A percentile compares a stretch with the other conserved stretches of the same genome.
These are phyloP conservation scores for Callyntrura sp. DNA, from an alignment of 2,888 invertebrate species.

Conservation along the genomic window DNA sequence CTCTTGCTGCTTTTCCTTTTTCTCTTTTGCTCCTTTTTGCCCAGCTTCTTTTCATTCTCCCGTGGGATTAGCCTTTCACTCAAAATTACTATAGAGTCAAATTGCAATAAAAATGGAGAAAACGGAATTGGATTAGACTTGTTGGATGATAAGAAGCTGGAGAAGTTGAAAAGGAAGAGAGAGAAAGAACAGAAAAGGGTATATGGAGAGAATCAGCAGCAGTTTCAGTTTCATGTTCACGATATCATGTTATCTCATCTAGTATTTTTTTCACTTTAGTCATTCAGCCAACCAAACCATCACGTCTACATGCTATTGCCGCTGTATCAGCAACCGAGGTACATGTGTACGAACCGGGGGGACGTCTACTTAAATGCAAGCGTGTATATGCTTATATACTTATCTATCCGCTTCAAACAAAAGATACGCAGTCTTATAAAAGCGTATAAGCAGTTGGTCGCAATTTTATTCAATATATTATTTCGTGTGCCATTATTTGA, in stretches of 20 bases:
- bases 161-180: constrained; percentile 22
- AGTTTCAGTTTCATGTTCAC: constrained; percentile 33
- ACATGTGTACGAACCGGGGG: no score
- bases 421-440: neutral
- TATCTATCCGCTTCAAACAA: neutral
- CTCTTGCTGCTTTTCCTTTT: constrained; percentile 7
- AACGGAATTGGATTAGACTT: constrained; percentile 75
- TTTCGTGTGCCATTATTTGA: neutral
- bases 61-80: constrained; percentile 75
- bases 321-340: neutral
- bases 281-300: constrained; percentile 55
- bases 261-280: constrained; percentile 63
- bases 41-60: constrained; percentile 57
- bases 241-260: constrained; percentile 70
- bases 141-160: constrained; percentile 69
- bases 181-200: neutral
- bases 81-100: constrained; percentile 73
- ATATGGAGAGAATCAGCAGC: constrained; percentile 10
- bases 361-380: neutral
- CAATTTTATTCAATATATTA: constrained; percentile 40
- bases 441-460: neutral
- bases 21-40: constrained; percentile 32
- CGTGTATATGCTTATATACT: neutral
- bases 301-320: neutral
- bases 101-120: constrained; percentile 75